Conservation (phyloP, 1,140 invertebrate species). For the Choristoneura fumiferana region DNA sequence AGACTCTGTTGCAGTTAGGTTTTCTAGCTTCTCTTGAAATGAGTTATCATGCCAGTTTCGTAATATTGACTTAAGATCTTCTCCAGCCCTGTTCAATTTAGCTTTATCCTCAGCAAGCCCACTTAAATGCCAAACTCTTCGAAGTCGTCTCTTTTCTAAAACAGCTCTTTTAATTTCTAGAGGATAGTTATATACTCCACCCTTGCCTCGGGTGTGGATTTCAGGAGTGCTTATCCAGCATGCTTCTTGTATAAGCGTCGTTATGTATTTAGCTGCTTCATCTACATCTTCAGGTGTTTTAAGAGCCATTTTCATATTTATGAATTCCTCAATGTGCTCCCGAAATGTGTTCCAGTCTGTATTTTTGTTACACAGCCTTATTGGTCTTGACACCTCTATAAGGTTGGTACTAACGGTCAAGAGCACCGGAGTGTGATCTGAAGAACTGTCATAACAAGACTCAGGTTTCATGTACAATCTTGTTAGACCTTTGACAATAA, state of each 20-base stretch:
- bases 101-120: background rate
- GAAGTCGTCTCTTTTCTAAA: too few species aligned
- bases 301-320: background rate
- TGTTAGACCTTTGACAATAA: background rate
- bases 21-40: too few species aligned
- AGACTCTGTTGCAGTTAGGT: too few species aligned
- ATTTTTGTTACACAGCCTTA: too few species aligned
- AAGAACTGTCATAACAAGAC: constrained; percentile 15
- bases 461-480: constrained; percentile 13
- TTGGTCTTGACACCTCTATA: too few species aligned
- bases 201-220: too few species aligned
- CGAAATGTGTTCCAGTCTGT: background rate
- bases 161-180: too few species aligned
- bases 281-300: constrained; percentile 17
- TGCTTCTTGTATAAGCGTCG: background rate
- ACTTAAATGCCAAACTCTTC: constrained; percentile 16
- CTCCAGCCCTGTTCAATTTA: background rate
- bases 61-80: constrained; percentile 10
- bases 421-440: constrained; percentile 17
- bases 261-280: constrained; percentile 7
- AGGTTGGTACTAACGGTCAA: too few species aligned
- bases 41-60: constrained; percentile 5
- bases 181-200: too few species aligned
- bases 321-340: background rate
- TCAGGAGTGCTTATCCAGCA: too few species aligned